phyloP scores from a whole-genome alignment of 2,113 vertebrate genomes.

The Brachypteracias leptosomus region DNA sequence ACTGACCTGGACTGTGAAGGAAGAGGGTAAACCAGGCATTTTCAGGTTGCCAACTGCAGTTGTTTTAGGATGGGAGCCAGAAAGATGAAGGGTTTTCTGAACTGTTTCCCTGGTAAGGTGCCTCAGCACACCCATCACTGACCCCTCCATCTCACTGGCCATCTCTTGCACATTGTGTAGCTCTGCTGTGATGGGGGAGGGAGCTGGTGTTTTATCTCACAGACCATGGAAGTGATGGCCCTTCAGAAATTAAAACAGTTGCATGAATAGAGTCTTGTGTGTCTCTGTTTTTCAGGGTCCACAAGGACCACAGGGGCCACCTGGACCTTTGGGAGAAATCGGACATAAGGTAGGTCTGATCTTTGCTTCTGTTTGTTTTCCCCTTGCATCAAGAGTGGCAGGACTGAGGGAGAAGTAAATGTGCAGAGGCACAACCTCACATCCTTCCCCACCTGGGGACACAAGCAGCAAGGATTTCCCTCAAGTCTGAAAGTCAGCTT shows the following conservation, averaged over 20 bases:
- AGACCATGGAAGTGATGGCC: not conserved
- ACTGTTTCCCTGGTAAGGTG: not conserved
- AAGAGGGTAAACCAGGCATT: not conserved
- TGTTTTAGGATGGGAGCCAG: not conserved
- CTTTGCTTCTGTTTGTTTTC: not conserved
- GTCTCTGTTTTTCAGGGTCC: conserved; percentile 80
- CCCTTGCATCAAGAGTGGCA: not conserved
- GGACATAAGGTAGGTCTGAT: conserved; percentile 81
- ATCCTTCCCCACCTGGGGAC: not conserved
- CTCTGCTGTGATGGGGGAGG: not conserved
- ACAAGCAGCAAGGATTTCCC: not conserved
- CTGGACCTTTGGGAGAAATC: conserved; percentile 85
- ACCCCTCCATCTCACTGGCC: not conserved
- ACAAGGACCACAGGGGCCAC: conserved; percentile 81
- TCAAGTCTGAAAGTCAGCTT: not conserved
- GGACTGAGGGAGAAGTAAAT: not conserved
- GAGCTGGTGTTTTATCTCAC: not conserved
- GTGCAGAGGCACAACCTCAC: not conserved
- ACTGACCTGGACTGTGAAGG: not conserved
- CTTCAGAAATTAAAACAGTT: not conserved
- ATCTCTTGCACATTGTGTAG: not conserved
- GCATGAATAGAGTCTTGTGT: conserved; percentile 2
- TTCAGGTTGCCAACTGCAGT: not conserved
- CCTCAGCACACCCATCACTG: not conserved
- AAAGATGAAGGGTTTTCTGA: not conserved